These are phyloP conservation scores for Corydoras sp. DNA, from an alignment of 2,113 vertebrate genomes.

Conservation along the genomic window DNA sequence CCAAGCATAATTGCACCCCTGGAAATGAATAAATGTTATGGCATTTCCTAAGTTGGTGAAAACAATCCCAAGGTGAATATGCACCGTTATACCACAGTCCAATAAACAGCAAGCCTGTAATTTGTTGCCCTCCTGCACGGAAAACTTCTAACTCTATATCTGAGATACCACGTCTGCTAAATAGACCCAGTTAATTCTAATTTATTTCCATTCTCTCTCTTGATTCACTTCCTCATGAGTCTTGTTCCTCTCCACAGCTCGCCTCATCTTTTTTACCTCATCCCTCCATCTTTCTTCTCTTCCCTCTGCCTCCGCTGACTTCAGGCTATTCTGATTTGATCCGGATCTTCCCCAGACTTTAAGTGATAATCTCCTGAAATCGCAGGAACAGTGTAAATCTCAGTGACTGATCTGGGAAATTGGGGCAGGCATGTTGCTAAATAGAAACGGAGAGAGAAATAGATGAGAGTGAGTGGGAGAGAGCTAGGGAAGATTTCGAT, in stretches of 20 bases:
- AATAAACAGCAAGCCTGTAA: too few relatives aligned
- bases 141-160: too few relatives aligned
- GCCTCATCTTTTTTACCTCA: not conserved
- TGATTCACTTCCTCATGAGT: not conserved
- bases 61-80: too few relatives aligned
- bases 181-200: not conserved
- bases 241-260: not conserved
- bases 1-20: too few relatives aligned
- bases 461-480: not conserved
- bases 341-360: slow-evolving; percentile 23
- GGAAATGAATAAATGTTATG: too few relatives aligned
- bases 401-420: slow-evolving; percentile 22
- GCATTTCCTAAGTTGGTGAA: too few relatives aligned
- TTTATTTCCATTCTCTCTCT: not conserved
- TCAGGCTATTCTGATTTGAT: not conserved
- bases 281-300: slow-evolving; percentile 2
- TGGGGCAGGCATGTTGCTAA: slow-evolving; percentile 10
- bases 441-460: slow-evolving; percentile 27
- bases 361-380: slow-evolving; percentile 53
- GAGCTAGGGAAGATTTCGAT: slow-evolving; percentile 42
- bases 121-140: too few relatives aligned
- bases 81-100: too few relatives aligned
- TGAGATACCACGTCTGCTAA: not conserved
- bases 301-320: not conserved
- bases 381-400: slow-evolving; percentile 51